Percentiles rank a stretch among this genome's conserved stretches.
Evolutionary conservation across 1,140 invertebrate species (phyloP).

Genomic region (Drosophila parvula): DNA sequence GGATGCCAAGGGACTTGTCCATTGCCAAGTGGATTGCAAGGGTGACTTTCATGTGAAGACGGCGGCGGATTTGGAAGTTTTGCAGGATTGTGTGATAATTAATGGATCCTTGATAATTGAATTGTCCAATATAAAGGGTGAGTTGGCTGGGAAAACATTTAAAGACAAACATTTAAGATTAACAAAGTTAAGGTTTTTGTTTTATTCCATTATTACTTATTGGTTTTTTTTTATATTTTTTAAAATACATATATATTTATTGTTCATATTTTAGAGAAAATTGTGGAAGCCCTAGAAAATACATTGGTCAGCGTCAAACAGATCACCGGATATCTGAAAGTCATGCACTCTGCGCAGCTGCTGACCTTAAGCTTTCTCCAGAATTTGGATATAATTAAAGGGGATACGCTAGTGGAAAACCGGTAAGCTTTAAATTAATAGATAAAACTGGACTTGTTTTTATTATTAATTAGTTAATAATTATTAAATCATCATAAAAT

Average conservation of each 20-base stretch:
- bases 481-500: too few relatives aligned
- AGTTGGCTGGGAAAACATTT: background rate
- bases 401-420: slow-evolving; percentile 64
- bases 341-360: slow-evolving; percentile 90
- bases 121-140: slow-evolving; percentile 64
- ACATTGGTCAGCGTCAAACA: slow-evolving; percentile 90
- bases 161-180: too few relatives aligned
- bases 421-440: slow-evolving; percentile 35
- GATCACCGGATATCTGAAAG: slow-evolving; percentile 91
- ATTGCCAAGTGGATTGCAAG: slow-evolving; percentile 59
- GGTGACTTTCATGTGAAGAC: slow-evolving; percentile 61
- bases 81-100: slow-evolving; percentile 68
- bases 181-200: too few relatives aligned
- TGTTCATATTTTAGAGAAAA: slow-evolving; percentile 63
- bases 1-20: slow-evolving; percentile 25
- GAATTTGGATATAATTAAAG: slow-evolving; percentile 82
- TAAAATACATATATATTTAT: background rate
- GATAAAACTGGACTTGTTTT: too few relatives aligned
- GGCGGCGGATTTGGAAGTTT: slow-evolving; percentile 32
- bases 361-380: slow-evolving; percentile 91
- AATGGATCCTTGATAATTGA: slow-evolving; percentile 75
- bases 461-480: too few relatives aligned
- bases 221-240: background rate
- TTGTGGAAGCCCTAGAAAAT: slow-evolving; percentile 86
- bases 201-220: background rate